phyloP scores from a whole-genome alignment of 2,113 vertebrate species.

The Leiothrix lutea region DNA sequence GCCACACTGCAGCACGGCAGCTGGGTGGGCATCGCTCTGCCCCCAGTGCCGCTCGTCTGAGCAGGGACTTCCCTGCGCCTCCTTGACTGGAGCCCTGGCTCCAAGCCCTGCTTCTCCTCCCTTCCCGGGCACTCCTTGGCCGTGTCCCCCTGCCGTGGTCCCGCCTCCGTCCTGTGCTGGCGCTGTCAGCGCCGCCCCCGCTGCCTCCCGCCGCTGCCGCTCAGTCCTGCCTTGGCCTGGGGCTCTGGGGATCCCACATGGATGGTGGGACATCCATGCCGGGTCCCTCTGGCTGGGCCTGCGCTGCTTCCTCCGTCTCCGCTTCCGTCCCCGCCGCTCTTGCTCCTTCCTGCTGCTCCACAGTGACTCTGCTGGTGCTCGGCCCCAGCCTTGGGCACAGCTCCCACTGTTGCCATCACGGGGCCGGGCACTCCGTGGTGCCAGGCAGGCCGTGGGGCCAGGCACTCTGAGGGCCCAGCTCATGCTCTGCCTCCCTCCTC shows the following conservation, averaged over 20 bases:
- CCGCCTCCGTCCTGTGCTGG: rapidly evolving
- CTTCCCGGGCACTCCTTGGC: background rate
- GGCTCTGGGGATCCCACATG: rapidly evolving
- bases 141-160: rapidly evolving
- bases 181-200: rapidly evolving
- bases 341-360: background rate
- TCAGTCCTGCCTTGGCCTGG: background rate
- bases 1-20: rapidly evolving
- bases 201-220: background rate
- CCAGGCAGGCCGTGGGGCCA: background rate
- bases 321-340: background rate
- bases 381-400: rapidly evolving
- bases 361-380: background rate
- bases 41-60: rapidly evolving
- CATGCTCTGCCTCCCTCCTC: background rate
- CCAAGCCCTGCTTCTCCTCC: background rate
- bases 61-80: background rate
- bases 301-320: background rate
- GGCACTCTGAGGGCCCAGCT: background rate
- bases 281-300: rapidly evolving
- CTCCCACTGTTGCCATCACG: rapidly evolving
- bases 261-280: background rate
- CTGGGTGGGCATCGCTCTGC: background rate
- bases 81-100: background rate
- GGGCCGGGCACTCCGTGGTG: background rate